Evolutionary conservation across 2,797 vertebrate species (phyloP).

Genomic region (Steatocranus sp.): DNA sequence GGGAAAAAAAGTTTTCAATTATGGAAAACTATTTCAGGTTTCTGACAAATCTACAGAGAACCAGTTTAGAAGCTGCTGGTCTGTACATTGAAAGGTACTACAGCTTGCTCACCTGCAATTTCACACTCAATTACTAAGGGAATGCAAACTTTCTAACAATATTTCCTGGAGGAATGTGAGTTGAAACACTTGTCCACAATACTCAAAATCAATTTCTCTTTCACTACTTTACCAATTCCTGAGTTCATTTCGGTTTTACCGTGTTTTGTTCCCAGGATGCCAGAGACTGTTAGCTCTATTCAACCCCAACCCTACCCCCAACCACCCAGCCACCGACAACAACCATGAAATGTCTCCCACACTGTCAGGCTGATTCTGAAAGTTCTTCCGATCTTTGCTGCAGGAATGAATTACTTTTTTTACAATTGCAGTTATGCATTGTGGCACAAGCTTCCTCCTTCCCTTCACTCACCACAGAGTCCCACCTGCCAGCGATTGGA

Average conservation of each 20-base stretch:
- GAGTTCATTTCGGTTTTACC: conserved; percentile 12
- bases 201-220: conserved; percentile 33
- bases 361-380: neutral
- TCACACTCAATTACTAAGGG: conserved; percentile 47
- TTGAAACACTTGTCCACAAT: conserved; percentile 28
- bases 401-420: conserved; percentile 34
- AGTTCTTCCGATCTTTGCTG: conserved; percentile 1
- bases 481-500: neutral
- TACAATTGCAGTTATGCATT: conserved; percentile 24
- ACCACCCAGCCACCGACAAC: neutral
- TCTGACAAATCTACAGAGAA: conserved; percentile 2
- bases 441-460: neutral
- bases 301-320: neutral
- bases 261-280: conserved; percentile 11
- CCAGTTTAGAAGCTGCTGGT: conserved; percentile 11
- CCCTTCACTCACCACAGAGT: neutral
- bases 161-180: neutral
- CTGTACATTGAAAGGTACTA: neutral
- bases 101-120: conserved; percentile 52
- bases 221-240: neutral
- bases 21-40: neutral
- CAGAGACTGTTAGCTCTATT: conserved; percentile 1
- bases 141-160: conserved; percentile 31
- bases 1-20: neutral
- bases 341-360: conserved; percentile 9